These are phyloP conservation scores for Eurosta solidaginis DNA, from an alignment of 1,140 invertebrate species.

Conservation along the genomic window DNA sequence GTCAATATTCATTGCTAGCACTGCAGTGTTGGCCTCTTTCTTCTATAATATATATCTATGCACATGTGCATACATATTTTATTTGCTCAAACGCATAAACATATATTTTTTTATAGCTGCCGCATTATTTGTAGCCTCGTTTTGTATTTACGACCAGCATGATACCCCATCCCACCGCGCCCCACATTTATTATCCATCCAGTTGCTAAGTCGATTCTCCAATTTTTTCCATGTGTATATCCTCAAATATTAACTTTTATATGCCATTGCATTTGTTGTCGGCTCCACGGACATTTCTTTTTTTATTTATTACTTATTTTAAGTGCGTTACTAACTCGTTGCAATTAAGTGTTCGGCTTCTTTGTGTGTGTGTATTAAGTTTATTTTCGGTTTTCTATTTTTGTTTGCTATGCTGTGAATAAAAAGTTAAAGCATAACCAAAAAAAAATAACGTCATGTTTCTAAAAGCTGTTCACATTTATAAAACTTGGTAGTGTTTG, in stretches of 20 bases:
- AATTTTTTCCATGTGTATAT: not conserved
- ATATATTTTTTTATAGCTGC: not conserved
- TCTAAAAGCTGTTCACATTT: not conserved
- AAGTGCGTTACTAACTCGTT: not conserved
- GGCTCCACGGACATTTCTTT: not conserved
- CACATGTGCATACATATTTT: too few relatives aligned
- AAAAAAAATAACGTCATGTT: not conserved
- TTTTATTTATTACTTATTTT: not conserved
- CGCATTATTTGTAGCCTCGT: not conserved
- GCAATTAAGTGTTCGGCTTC: not conserved
- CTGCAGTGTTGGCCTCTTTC: slow-evolving; percentile 14
- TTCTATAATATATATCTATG: too few relatives aligned
- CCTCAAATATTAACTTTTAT: not conserved
- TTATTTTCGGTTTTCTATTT: slow-evolving; percentile 1
- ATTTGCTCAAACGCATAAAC: too few relatives aligned
- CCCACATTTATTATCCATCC: not conserved
- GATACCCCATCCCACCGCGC: not conserved
- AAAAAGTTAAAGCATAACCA: not conserved
- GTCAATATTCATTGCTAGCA: not conserved
- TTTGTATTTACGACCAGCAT: not conserved
- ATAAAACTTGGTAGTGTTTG: too few relatives aligned
- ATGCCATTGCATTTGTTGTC: not conserved
- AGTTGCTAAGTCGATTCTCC: not conserved
- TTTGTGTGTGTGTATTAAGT: not conserved
- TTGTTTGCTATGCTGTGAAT: not conserved